Percentiles rank a stretch among this genome's conserved stretches.
These are phyloP conservation scores for Scolanthus callimorphus DNA, from an alignment of 92 coral and sea anemone species.

Conservation along the genomic window DNA sequence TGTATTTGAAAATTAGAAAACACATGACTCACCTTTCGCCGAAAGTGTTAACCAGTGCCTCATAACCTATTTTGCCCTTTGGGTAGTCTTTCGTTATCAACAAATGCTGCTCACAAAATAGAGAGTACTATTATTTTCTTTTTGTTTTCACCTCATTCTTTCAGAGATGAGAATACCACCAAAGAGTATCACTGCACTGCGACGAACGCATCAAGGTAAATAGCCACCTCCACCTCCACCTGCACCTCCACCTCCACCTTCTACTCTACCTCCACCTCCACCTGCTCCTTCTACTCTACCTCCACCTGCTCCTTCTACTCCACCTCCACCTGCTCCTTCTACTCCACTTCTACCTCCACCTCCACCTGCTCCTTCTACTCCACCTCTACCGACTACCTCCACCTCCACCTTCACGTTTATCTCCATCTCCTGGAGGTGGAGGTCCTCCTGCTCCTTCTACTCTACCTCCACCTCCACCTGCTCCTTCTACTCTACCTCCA, in stretches of 20 bases:
- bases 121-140: too few relatives aligned
- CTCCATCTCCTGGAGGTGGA: background rate
- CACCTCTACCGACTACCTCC: background rate
- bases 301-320: background rate
- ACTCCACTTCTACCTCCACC: background rate
- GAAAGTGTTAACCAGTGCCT: slow-evolving; percentile 8
- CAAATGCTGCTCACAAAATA: slow-evolving; percentile 30
- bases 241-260: background rate
- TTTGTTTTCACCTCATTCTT: too few relatives aligned
- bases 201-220: too few relatives aligned
- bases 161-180: too few relatives aligned
- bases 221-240: background rate
- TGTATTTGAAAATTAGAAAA: background rate
- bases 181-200: too few relatives aligned
- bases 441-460: background rate
- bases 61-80: slow-evolving; percentile 42
- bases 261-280: background rate
- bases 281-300: background rate
- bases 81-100: slow-evolving; percentile 52
- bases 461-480: background rate
- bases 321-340: background rate
- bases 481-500: background rate
- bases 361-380: background rate
- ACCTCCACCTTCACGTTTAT: background rate
- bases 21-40: slow-evolving; percentile 38